Evolutionary conservation across 1,140 invertebrate genomes (phyloP).

Genomic region (Eurosta solidaginis): DNA sequence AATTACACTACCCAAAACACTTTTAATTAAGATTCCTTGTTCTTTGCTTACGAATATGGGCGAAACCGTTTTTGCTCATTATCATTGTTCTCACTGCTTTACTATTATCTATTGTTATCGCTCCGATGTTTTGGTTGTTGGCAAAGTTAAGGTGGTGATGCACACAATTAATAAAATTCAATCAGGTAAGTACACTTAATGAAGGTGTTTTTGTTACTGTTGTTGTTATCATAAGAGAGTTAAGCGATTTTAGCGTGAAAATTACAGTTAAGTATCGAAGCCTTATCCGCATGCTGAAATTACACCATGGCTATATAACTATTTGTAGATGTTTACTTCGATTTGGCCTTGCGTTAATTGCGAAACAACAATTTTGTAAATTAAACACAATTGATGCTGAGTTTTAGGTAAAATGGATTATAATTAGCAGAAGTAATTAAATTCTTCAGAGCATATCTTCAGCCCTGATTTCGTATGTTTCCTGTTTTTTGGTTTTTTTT

Average conservation of each 20-base stretch:
- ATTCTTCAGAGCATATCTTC: no score
- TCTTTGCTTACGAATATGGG: not conserved
- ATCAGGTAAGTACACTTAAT: slow-evolving; percentile 27
- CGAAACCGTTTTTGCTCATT: not conserved
- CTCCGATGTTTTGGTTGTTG: not conserved
- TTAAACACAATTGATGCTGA: not conserved
- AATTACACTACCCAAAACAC: slow-evolving; percentile 7
- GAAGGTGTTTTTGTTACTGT: no score
- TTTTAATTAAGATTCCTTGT: slow-evolving; percentile 23
- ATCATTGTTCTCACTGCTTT: not conserved
- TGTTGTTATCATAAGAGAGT: not conserved
- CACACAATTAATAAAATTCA: slow-evolving; percentile 24
- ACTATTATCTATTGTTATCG: slow-evolving; percentile 24
- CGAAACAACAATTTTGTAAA: not conserved
- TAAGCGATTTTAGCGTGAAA: not conserved
- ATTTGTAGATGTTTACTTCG: not conserved
- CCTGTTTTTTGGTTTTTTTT: no score
- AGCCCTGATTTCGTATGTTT: no score
- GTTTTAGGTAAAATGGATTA: not conserved
- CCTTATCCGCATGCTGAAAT: not conserved
- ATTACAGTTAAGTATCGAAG: not conserved
- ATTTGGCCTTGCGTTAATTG: not conserved
- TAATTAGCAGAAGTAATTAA: not conserved
- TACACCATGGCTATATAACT: not conserved
- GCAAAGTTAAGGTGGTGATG: not conserved